phyloP scores from a whole-genome alignment of 2,888 invertebrate species.

The Tiliacea aurago region DNA sequence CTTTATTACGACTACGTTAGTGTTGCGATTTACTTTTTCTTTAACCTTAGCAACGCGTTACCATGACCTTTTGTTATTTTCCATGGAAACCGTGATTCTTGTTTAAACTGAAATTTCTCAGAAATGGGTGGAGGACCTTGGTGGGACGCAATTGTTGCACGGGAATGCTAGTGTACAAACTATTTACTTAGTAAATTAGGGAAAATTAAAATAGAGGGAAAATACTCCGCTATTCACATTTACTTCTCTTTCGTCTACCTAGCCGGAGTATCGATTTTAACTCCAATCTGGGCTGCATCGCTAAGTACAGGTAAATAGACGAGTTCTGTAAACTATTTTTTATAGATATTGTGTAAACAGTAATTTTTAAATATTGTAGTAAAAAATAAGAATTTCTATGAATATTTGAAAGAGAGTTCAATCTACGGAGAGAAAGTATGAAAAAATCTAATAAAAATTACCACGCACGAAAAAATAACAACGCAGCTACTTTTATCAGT shows the following conservation, averaged over 20 bases:
- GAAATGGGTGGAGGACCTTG: too few relatives aligned
- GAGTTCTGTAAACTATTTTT: background rate
- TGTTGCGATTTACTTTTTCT: background rate
- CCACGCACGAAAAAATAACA: too few relatives aligned
- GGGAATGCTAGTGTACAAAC: background rate
- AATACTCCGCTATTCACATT: background rate
- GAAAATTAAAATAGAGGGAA: background rate
- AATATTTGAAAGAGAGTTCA: too few relatives aligned
- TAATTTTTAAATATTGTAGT: too few relatives aligned
- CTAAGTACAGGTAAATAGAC: background rate
- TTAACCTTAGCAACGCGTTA: background rate
- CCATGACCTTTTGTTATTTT: background rate
- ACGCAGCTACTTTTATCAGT: too few relatives aligned
- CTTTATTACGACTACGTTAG: too few relatives aligned
- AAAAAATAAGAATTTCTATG: too few relatives aligned
- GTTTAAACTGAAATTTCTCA: background rate
- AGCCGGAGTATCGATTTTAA: background rate
- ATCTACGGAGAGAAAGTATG: too few relatives aligned
- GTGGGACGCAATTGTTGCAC: background rate
- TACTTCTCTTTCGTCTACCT: background rate
- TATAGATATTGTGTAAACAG: background rate
- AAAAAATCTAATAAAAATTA: too few relatives aligned
- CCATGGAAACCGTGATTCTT: slow-evolving; percentile 3
- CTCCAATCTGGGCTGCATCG: background rate
- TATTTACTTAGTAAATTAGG: background rate